These are phyloP conservation scores for Alca torda DNA, from an alignment of 2,797 vertebrate genomes.

Conservation along the genomic window DNA sequence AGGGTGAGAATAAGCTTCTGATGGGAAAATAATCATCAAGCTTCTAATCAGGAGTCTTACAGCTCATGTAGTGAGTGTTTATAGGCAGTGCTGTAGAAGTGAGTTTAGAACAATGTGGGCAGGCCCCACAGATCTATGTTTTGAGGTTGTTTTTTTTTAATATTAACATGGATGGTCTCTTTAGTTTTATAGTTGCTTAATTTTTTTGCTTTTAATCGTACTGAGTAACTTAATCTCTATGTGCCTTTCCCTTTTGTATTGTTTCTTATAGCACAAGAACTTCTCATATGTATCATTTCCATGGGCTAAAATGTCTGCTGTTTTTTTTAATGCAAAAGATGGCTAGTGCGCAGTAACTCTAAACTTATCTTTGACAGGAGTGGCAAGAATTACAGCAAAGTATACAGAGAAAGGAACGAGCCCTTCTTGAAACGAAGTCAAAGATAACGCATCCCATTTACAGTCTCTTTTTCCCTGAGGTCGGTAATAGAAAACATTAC, in stretches of 20 bases:
- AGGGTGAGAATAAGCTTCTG: not conserved
- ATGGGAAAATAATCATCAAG: not conserved
- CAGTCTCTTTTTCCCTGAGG: constrained; percentile 95
- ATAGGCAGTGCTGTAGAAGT: not conserved
- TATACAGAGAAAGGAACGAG: constrained; percentile 94
- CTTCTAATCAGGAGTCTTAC: not conserved
- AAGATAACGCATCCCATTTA: constrained; percentile 97
- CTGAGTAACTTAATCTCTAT: not conserved
- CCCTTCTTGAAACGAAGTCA: constrained; percentile 98
- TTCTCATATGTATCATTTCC: not conserved
- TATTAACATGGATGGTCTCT: not conserved
- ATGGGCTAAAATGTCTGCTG: not conserved
- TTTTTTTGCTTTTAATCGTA: not conserved
- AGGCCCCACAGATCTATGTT: not conserved
- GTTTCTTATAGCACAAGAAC: not conserved
- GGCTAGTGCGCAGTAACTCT: not conserved
- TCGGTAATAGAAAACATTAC: constrained; percentile 41
- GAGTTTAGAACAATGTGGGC: not conserved
- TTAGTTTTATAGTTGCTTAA: not conserved
- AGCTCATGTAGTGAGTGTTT: not conserved
- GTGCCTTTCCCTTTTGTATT: not conserved
- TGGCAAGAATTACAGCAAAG: constrained; percentile 98
- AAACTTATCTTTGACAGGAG: constrained; percentile 80
- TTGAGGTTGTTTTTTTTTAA: not conserved
- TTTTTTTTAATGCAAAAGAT: not conserved